phyloP scores from a whole-genome alignment of 2,888 invertebrate genomes.

The Gari tellinella region DNA sequence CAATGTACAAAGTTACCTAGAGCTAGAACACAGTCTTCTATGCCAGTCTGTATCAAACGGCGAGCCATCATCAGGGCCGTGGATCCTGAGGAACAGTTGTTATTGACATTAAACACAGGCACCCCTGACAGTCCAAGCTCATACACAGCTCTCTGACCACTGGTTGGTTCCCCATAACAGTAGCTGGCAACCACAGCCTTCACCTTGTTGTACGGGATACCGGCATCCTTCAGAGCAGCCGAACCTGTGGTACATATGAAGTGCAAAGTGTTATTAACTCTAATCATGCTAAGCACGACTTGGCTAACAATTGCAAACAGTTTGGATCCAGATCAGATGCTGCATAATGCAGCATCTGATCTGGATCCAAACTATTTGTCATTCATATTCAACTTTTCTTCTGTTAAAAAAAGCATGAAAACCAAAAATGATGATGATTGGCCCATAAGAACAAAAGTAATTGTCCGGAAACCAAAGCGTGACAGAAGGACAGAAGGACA shows the following conservation, averaged over 20 bases:
- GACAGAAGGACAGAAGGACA: too few species aligned
- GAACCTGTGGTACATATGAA: slow-evolving; percentile 54
- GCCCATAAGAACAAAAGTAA: too few species aligned
- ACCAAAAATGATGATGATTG: too few species aligned
- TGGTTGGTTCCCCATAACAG: slow-evolving; percentile 81
- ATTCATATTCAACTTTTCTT: too few species aligned
- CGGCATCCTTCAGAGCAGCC: slow-evolving; percentile 75
- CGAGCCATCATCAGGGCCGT: slow-evolving; percentile 78
- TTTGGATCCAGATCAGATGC: too few species aligned
- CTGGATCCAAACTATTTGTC: too few species aligned
- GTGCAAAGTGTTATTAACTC: too few species aligned
- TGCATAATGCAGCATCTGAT: too few species aligned
- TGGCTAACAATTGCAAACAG: too few species aligned
- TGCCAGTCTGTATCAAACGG: slow-evolving; percentile 72
- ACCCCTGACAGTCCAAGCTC: slow-evolving; percentile 91
- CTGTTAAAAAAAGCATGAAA: too few species aligned
- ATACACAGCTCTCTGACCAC: slow-evolving; percentile 94
- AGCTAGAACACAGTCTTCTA: slow-evolving; percentile 79
- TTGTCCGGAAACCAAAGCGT: too few species aligned
- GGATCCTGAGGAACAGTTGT: slow-evolving; percentile 81
- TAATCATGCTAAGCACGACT: too few species aligned
- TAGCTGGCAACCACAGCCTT: slow-evolving; percentile 80
- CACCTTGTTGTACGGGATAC: slow-evolving; percentile 68
- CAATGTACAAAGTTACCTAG: slow-evolving; percentile 76
- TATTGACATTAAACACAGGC: slow-evolving; percentile 81